Percentiles rank a stretch among this genome's conserved stretches.
These are phyloP conservation scores for Hippocampus kuda DNA, from an alignment of 2,797 vertebrate species.

Conservation along the genomic window DNA sequence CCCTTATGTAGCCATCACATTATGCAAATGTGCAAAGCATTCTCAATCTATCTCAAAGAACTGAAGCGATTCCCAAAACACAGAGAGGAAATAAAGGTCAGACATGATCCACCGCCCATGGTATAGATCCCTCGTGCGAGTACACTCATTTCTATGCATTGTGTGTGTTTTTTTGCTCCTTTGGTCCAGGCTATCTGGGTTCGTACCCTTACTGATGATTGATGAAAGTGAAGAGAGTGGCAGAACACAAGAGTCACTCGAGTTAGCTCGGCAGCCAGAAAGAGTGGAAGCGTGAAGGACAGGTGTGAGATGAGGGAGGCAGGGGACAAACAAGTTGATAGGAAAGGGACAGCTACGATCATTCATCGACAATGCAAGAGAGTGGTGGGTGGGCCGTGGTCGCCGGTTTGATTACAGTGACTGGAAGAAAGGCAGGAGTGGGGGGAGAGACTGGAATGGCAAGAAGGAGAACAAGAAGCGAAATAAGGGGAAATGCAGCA, in stretches of 20 bases:
- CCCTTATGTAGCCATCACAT: background rate
- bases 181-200: conserved; percentile 43
- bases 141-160: conserved; percentile 11
- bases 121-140: conserved; percentile 24
- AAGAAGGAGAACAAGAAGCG: background rate
- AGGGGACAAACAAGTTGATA: conserved; percentile 19
- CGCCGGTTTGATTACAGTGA: conserved; percentile 11
- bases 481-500: conserved; percentile 26
- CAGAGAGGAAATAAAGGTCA: conserved; percentile 47
- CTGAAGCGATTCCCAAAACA: conserved; percentile 29
- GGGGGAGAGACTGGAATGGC: background rate
- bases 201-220: conserved; percentile 16
- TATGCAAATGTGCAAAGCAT: background rate
- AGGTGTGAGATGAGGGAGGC: conserved; percentile 13
- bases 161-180: conserved; percentile 14
- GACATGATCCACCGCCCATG: conserved; percentile 41
- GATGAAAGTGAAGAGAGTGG: background rate
- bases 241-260: conserved; percentile 21
- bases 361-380: background rate
- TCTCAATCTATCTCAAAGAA: background rate
- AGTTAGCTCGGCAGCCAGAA: conserved; percentile 23
- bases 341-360: conserved; percentile 1
- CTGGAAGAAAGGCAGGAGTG: conserved; percentile 14
- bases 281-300: conserved; percentile 14
- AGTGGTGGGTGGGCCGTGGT: background rate